Base-by-base conservation (phyloP, 1,140 invertebrate species). In the Galleria mellonella region DNA sequence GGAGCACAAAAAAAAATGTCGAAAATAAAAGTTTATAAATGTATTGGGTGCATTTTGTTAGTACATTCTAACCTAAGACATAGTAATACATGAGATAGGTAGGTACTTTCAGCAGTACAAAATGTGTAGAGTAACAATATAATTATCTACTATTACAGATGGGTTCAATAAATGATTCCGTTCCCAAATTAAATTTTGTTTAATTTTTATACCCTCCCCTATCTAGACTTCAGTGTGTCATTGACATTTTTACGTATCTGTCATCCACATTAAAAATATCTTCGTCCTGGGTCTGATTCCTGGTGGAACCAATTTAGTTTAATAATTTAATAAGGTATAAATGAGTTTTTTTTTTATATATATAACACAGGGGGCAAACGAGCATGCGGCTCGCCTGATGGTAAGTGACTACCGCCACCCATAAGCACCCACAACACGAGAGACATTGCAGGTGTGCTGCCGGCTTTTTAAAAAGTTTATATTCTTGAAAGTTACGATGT, bases 101-200 rank as follows among this genome's bases (percentile, higher is more conserved):
- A 84, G 81, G 81, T 84, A 84, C 81, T 84, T 82, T 77, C 70
- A 78, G 64, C 74, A 83, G 81, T 84, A 81, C 81, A 84, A 84
- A 79, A 73, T 64, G 62, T 70, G 75, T 81, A 81, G 75, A 71
- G 49, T 82, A 71, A 71, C 67, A 65, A 58, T 84, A 82, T 76
- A 71, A 83, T 76, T 73, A 72, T 78, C 63, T 79, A 75, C 68
- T 78, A 78, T 72, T 72, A 74, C 74, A 84, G 68, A 81, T 81
- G 77, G 76, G 81, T 81, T 84, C 64, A 83, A 81, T 84, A 84
- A 82, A 84, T 68, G 72, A 84, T 83, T 83, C 78, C 76, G 81
- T 81, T 84, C 81, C 78, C 78, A 77, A 79, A 68, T 65, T 32
- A 73, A 39, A 47, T 32, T 61, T 66, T 72, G 69, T 81, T 81